Evolutionary conservation across 2,113 vertebrate species (phyloP), one percentile per base, ranked within the genome.

Genomic region (Campylomormyrus tamandua): DNA sequence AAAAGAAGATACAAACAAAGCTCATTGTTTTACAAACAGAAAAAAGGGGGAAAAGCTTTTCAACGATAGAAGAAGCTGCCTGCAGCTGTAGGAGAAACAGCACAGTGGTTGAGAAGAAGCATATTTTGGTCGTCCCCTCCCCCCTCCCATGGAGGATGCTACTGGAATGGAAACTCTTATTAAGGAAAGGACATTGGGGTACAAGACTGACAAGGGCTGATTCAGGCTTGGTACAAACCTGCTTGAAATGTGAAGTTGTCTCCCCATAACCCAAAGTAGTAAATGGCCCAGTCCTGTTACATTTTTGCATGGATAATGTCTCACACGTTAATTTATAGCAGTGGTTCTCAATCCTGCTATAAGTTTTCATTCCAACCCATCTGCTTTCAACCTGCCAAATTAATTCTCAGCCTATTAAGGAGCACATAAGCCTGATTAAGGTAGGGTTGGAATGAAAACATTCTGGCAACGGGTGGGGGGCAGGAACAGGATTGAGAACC

Each of bases 1-100:
- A 90, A 94, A 94, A 95, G 92, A 91, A 94, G 92, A 91, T 90
- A 94, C 91, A 94, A 93, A 92, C 93, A 93, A 46, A 89, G 90
- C 90, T 8, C 87, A 89, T 90, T 92, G 83, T 89, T 87, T 92
- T 88, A 45, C 48, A 62, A 80, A 80, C 31, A 80, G 35, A 42
- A 80, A 42, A 80, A 80, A 1, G 9, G 39, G 89, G 83, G 93
- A 88, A 89, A 53, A 88, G 45, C 85, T 66, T 83, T 80, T 17
- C 87, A 90, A 91, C 62, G 52, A 70, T 90, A 94, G 93, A 93
- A 27, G 66, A 94, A 96, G 96, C 96, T 96, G 96, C 96, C 96
- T 94, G 96, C 96, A 97, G 96, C 96, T 95, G 95, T 94, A 93
- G 92, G 92, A 95, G 90, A 95, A 94, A 95, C 93, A 94, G 91